Base-by-base conservation (phyloP, 2,797 vertebrate species). In the Malurus splendens region DNA sequence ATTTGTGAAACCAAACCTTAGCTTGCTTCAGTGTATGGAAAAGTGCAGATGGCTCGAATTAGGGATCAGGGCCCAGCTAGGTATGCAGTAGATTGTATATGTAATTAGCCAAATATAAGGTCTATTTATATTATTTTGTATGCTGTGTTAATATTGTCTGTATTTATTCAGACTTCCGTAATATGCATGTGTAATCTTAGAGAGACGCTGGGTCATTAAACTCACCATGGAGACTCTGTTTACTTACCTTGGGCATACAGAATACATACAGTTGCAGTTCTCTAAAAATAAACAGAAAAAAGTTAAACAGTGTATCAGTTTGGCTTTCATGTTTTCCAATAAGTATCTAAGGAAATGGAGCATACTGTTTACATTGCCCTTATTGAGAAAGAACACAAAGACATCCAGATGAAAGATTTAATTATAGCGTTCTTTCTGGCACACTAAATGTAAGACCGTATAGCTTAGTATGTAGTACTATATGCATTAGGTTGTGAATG, bases 171-270 rank as follows among this genome's bases (percentile, higher is more conserved):
- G 77, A 42, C 41, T 76, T 85, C 22, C 0, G 0, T 47, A 66
- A 80, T 33, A 77, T 14, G 30, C 18, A 41, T 33, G 50, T 51
- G 68, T 71, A 64, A 74, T 84, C 83, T 90, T 72, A 74, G 18
- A 39, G 62, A 67, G 56, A 90, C 71, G 47, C 39, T n/a, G 45
- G 64, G 72, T 77, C 88, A 88, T 80, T 91, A 86, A 88, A 74
- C 60, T 92, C 88, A 85, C 93, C 83, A 82, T 82, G 92, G 87
- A 88, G 64, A 90, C 47, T 42, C 36, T 83, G 78, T 93, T 93
- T 93, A 86, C 83, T 87, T 70, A 84, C 80, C 80, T 89, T 39
- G 47, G 54, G 68, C 65, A 56, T 72, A 90, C 13, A 5, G 68
- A 87, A 79, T 79, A 67, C 13, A 77, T 2, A 6, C 42, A 77